Conservation (phyloP, 2,888 invertebrate species). For the Ennomos quercinarius region DNA sequence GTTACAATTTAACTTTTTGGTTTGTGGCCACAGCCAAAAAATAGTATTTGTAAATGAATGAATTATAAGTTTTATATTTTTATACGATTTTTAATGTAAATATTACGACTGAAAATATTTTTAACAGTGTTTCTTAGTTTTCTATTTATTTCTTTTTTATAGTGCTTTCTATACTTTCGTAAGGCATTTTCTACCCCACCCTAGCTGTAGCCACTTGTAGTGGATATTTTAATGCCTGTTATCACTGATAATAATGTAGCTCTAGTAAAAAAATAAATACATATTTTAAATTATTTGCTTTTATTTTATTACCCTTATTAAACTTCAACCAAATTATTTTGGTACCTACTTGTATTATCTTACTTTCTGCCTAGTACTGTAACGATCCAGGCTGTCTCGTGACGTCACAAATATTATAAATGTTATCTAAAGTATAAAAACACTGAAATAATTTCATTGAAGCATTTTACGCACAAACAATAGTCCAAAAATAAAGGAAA, state of each 20-base stretch:
- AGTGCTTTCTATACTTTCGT: slow-evolving; percentile 33
- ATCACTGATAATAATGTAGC: slow-evolving; percentile 29
- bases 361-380: too few species aligned
- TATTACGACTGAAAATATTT: slow-evolving; percentile 43
- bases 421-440: too few species aligned
- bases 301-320: background rate
- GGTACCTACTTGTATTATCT: too few species aligned
- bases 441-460: too few species aligned
- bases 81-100: slow-evolving; percentile 36
- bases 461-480: too few species aligned
- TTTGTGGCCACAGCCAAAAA: slow-evolving; percentile 37
- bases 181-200: slow-evolving; percentile 47
- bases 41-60: slow-evolving; percentile 11
- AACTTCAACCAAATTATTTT: too few species aligned
- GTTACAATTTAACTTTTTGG: slow-evolving; percentile 17
- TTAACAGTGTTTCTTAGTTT: slow-evolving; percentile 33
- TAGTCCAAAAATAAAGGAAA: too few species aligned
- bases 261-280: slow-evolving; percentile 29
- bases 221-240: slow-evolving; percentile 32
- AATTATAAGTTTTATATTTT: slow-evolving; percentile 27
- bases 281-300: background rate
- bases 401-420: too few species aligned
- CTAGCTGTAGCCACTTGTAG: slow-evolving; percentile 36
- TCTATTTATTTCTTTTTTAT: slow-evolving; percentile 46
- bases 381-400: too few species aligned